Base-by-base conservation (phyloP, 2,888 invertebrate genomes). In the Drosophila siamana region DNA sequence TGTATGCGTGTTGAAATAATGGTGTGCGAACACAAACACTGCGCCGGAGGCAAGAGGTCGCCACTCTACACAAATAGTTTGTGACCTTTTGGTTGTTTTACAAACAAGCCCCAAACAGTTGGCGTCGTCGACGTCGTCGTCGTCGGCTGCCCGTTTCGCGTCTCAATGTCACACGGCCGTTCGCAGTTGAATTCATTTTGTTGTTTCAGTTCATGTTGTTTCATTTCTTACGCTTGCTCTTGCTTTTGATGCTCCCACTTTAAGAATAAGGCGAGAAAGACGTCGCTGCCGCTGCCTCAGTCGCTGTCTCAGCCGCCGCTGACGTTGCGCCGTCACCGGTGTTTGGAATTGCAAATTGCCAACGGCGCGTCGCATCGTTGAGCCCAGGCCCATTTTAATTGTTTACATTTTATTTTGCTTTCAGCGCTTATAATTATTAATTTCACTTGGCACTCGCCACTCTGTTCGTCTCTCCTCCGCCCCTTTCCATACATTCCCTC, bases 31-130 rank as follows among this genome's bases (percentile, higher is more conserved):
- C 72, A 74, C 71, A 72, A 78, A 74, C 76, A 65, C 64, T 70
- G 75, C 69, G 75, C 85, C 71, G 61, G 62, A 28, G 68, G 73
- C 74, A 61, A 78, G 78, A 86, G 89, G 85, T 88, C 88, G 86
- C 71, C 71, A 73, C 77, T 75, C 74, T 74, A 89, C 89, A 89
- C 69, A 72, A 78, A 85, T 86, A 86, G 88, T 85, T 78, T 84
- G 78, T 90, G 90, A 90, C 90, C 91, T 90, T 87, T 90, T 60
- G 88, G 79, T 89, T 90, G 90, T 89, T 88, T 70, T 86, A 90
- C 90, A 89, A 88, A 84, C 88, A 88, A 86, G 88, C 80, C 71
- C 74, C 86, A 78, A 83, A 80, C 71, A 74, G 74, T 66, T 72
- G 62, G 48, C 70, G 59, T 73, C 63, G 60, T 11, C 47, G 60